A percentile compares a stretch with the other conserved stretches of the same genome.
phyloP scores from a whole-genome alignment of 2,797 vertebrate genomes.

The Gadopsis marmoratus region DNA sequence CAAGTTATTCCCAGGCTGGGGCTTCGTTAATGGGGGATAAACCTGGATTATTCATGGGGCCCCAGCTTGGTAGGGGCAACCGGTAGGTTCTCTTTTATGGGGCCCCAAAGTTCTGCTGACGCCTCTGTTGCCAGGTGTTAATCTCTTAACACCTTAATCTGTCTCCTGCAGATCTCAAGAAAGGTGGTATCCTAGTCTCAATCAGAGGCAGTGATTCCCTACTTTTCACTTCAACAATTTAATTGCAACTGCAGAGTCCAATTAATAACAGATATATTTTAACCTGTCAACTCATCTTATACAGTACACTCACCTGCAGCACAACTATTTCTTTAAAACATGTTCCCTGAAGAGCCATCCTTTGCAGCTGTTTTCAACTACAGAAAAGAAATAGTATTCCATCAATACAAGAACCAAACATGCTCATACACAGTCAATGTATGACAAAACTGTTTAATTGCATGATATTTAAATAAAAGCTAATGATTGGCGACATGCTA shows the following conservation, averaged over 20 bases:
- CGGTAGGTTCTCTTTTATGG: too few relatives aligned
- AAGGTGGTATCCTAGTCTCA: slow-evolving; percentile 42
- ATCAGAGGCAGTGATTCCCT: not conserved
- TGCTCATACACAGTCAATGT: not conserved
- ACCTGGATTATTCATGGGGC: too few relatives aligned
- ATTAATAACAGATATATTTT: not conserved
- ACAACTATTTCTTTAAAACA: not conserved
- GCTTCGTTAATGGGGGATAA: too few relatives aligned
- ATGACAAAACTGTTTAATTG: slow-evolving; percentile 17
- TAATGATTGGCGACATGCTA: slow-evolving; percentile 24
- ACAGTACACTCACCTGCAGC: not conserved
- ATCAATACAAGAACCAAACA: not conserved
- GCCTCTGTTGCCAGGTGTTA: slow-evolving; percentile 28
- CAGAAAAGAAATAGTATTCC: not conserved
- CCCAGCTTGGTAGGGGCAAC: too few relatives aligned
- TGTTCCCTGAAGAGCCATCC: not conserved
- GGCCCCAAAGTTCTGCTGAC: too few relatives aligned
- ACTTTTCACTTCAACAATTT: not conserved
- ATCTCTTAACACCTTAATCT: slow-evolving; percentile 44
- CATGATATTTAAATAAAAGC: slow-evolving; percentile 35
- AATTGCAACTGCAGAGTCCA: not conserved
- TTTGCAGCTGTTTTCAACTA: not conserved
- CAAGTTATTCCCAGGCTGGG: too few relatives aligned
- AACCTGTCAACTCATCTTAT: not conserved
- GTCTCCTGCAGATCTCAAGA: slow-evolving; percentile 24